Percentiles rank a stretch among this genome's conserved stretches.
These are phyloP conservation scores for Poeciliopsis infans DNA, from an alignment of 2,797 vertebrate species.

Conservation along the genomic window DNA sequence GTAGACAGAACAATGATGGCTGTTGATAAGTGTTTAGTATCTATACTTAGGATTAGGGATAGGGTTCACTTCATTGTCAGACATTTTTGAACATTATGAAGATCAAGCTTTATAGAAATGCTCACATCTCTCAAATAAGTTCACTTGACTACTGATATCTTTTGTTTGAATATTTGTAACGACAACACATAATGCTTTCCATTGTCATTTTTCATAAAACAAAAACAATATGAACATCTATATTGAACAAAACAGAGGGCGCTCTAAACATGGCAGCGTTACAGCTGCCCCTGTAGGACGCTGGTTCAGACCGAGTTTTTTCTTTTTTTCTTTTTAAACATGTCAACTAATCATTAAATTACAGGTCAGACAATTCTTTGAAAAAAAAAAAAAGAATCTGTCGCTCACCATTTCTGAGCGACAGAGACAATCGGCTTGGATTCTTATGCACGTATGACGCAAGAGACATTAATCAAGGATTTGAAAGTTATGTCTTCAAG, in stretches of 20 bases:
- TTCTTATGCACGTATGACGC: background rate
- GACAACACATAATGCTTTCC: background rate
- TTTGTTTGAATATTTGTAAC: background rate
- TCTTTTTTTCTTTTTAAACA: too few relatives aligned
- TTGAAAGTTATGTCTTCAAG: too few relatives aligned
- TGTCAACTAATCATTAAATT: too few relatives aligned
- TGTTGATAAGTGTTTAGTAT: background rate
- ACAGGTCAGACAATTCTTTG: too few relatives aligned
- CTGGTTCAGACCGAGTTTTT: too few relatives aligned
- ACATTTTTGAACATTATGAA: background rate
- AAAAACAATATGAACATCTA: background rate
- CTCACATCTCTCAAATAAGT: background rate
- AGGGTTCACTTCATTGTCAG: background rate
- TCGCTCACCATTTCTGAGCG: background rate
- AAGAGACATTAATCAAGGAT: too few relatives aligned
- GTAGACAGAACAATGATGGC: slow-evolving; percentile 18
- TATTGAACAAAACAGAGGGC: background rate
- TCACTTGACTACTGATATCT: background rate
- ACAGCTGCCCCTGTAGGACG: background rate
- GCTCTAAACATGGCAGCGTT: background rate
- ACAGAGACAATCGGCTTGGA: too few relatives aligned
- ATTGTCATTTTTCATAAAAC: background rate
- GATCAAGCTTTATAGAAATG: background rate
- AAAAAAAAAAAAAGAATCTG: too few relatives aligned
- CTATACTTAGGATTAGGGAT: too few relatives aligned